A percentile compares a stretch with the other conserved stretches of the same genome.
Evolutionary conservation across 1,140 invertebrate genomes (phyloP).

Genomic region (Penaeus vannamei): DNA sequence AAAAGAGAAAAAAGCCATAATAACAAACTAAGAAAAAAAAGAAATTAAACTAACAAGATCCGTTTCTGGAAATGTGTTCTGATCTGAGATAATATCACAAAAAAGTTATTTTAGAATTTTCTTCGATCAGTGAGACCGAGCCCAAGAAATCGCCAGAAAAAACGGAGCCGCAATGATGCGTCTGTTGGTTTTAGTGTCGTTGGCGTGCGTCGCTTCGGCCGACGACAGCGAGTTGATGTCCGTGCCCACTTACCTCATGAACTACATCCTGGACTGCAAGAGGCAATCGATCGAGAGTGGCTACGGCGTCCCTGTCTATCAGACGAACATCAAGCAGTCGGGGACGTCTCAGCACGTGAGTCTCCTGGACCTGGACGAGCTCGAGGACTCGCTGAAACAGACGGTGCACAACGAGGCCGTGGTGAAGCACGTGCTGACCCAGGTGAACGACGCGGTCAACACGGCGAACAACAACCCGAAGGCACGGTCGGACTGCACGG

Average conservation of each 20-base stretch:
- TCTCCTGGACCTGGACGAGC: constrained; percentile 48
- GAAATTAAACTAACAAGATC: too few relatives aligned
- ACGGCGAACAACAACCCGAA: neutral
- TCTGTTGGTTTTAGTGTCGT: constrained; percentile 1
- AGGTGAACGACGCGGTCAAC: constrained; percentile 35
- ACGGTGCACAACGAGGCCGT: constrained; percentile 38
- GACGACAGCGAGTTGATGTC: constrained; percentile 35
- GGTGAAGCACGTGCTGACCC: constrained; percentile 27
- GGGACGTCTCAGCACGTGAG: constrained; percentile 43
- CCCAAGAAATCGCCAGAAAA: too few relatives aligned
- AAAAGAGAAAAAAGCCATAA: too few relatives aligned
- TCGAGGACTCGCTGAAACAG: constrained; percentile 25
- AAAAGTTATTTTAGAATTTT: too few relatives aligned
- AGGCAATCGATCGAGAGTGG: neutral
- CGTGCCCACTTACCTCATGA: constrained; percentile 41
- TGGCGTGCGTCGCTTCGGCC: neutral
- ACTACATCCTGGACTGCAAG: constrained; percentile 46
- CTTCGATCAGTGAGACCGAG: too few relatives aligned
- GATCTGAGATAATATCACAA: too few relatives aligned
- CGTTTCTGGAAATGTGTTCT: too few relatives aligned
- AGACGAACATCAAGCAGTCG: constrained; percentile 21
- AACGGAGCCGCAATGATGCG: neutral
- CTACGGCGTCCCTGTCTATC: constrained; percentile 34
- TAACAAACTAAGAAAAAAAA: too few relatives aligned
- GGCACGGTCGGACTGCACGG: constrained; percentile 28